A percentile compares a stretch with the other conserved stretches of the same genome.
phyloP scores from a whole-genome alignment of 1,140 invertebrate species.

The Matsumurasca onukii region DNA sequence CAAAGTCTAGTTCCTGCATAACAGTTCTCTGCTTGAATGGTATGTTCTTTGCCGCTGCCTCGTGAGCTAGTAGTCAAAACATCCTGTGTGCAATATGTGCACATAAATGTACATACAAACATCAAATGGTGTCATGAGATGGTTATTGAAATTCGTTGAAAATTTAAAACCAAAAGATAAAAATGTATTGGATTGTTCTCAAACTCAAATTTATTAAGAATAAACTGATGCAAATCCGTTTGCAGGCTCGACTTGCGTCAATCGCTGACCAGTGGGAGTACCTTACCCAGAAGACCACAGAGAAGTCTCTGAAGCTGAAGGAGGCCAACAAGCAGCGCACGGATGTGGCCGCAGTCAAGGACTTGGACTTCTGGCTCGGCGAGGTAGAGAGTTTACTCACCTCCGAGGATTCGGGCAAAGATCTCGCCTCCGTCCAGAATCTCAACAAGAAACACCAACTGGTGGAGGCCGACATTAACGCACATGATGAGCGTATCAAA shows the following conservation, averaged over 20 bases:
- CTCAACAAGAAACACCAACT: constrained; percentile 99
- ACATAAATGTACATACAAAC: too few relatives aligned
- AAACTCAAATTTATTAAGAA: too few relatives aligned
- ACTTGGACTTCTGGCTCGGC: constrained; percentile 99
- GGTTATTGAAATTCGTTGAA: too few relatives aligned
- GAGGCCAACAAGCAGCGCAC: constrained; percentile 98
- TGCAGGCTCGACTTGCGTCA: constrained; percentile 72
- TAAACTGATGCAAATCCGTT: too few relatives aligned
- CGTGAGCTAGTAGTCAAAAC: too few relatives aligned
- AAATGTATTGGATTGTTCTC: too few relatives aligned
- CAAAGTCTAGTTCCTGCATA: too few relatives aligned
- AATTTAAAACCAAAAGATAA: too few relatives aligned
- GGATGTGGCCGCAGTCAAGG: constrained; percentile 99
- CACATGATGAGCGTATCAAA: constrained; percentile 94
- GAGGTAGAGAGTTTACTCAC: constrained; percentile 97
- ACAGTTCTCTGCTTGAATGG: too few relatives aligned
- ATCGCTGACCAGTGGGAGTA: constrained; percentile 99
- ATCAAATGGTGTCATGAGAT: too few relatives aligned
- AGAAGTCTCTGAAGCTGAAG: constrained; percentile 97
- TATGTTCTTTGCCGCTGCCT: too few relatives aligned
- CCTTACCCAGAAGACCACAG: constrained; percentile 95
- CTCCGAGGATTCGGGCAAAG: constrained; percentile 97
- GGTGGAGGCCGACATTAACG: constrained; percentile 95
- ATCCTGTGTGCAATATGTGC: too few relatives aligned
- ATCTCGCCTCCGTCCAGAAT: constrained; percentile 98